Conservation (phyloP, 2,113 vertebrate genomes). For the Malurus elegans region DNA sequence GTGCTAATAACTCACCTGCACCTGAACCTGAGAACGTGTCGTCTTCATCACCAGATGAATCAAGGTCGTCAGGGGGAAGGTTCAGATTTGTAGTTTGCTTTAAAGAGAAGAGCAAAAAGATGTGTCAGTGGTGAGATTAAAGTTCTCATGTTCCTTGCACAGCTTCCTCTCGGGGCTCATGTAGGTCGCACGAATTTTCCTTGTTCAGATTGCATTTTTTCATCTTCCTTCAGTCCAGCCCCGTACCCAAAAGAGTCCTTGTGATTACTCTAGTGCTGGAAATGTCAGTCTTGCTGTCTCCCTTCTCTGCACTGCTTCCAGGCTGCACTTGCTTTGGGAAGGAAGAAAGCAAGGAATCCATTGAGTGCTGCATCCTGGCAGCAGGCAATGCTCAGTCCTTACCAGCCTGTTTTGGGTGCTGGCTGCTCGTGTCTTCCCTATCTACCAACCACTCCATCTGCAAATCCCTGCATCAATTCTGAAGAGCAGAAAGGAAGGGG, state of each 20-base stretch:
- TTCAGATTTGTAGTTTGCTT: slow-evolving; percentile 69
- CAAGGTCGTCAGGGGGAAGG: slow-evolving; percentile 73
- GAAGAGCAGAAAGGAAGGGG: not conserved
- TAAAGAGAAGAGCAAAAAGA: not conserved
- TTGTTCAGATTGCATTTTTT: not conserved
- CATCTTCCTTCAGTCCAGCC: not conserved
- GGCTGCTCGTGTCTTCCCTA: not conserved
- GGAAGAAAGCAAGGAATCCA: not conserved
- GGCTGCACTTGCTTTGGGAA: not conserved
- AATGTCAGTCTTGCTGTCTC: not conserved
- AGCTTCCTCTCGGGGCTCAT: not conserved
- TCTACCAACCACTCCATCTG: not conserved
- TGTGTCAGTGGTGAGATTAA: not conserved
- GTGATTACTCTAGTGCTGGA: not conserved
- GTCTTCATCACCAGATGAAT: slow-evolving; percentile 76
- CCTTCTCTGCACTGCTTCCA: not conserved
- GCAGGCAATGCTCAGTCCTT: not conserved
- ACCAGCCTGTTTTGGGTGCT: not conserved
- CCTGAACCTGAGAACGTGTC: slow-evolving; percentile 78
- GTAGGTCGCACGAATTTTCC: not conserved
- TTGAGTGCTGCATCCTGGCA: not conserved
- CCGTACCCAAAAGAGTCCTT: not conserved
- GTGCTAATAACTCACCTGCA: slow-evolving; percentile 51
- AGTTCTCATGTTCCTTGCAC: not conserved
- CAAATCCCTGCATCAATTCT: not conserved